Percentiles rank a stretch among this genome's conserved stretches.
phyloP scores from a whole-genome alignment of 2,797 vertebrate genomes.

The Acrossocheilus wenchowensis region DNA sequence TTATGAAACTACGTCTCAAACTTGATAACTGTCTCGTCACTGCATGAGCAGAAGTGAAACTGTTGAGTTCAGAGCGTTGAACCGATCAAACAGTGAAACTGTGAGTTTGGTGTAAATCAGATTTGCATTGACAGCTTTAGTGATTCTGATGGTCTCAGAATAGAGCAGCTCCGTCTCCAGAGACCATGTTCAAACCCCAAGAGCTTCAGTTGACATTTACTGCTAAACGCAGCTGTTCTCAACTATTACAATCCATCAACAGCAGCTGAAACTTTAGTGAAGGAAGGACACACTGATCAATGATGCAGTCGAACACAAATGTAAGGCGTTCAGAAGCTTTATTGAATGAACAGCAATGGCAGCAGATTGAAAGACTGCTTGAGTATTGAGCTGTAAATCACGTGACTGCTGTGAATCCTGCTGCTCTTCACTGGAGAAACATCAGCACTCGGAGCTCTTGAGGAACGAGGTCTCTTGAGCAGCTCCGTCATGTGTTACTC shows the following conservation, averaged over 20 bases:
- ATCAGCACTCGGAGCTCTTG: conserved; percentile 2
- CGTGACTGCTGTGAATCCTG: background rate
- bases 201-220: background rate
- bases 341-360: conserved; percentile 6
- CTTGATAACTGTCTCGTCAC: background rate
- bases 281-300: conserved; percentile 6
- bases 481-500: background rate
- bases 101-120: background rate
- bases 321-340: background rate
- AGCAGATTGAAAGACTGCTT: background rate
- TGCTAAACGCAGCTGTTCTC: conserved; percentile 12
- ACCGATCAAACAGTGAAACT: background rate
- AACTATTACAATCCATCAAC: background rate
- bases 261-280: background rate
- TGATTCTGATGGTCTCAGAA: too few relatives aligned
- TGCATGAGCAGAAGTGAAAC: background rate
- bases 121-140: background rate
- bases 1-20: too few relatives aligned
- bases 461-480: background rate
- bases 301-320: conserved; percentile 3
- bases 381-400: conserved; percentile 9
- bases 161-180: too few relatives aligned
- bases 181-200: background rate
- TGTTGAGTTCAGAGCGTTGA: background rate
- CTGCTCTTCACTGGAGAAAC: background rate